Base-by-base conservation (phyloP, 2,797 vertebrate species). In the Aeoliscus strigatus region DNA sequence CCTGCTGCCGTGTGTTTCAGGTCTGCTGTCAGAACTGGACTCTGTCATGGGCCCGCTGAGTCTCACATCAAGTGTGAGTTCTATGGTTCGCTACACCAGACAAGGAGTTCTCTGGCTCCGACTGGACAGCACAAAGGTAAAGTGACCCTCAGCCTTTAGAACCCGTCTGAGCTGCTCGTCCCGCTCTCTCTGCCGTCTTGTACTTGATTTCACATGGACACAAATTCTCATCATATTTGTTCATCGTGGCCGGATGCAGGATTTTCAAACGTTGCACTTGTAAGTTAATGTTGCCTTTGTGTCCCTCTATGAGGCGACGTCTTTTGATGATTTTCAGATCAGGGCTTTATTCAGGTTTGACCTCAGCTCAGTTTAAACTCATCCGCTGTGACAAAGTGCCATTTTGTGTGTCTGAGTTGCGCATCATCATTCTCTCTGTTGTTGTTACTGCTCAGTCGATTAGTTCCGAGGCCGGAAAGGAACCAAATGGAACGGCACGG, bases 51-150 rank as follows among this genome's bases (percentile, higher is more conserved):
- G 89, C 1, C 36, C 83, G 5, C 62, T 98, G 73, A 90, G 86
- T 41, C 70, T 94, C 39, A 88, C 85, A 49, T 94, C 94, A 29
- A 88, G 81, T 48, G 80, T 94, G 88, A 77, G 41, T 3, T 79
- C 87, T 11, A 77, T 97, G 85, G 90, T 97, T 45, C 87, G 79
- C 38, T 94, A 95, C 53, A 73, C 72, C 3, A 87, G 90, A 47
- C 93, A 93, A 63, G 93, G 91, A 24, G 87, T 95, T 62, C 86
- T 91, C 70, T 91, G 91, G 91, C 90, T 98, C 38, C 83, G 88
- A 69, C 86, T 90, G 80, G 80, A 87, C 75, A 73, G 80, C 74
- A 85, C 67, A 18, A 85, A 71, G 72, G 80, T 82, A 69, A 90
- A 87, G 74, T 84, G 70, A 80, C 73, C 53, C 10, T 43, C 31